phyloP scores from a whole-genome alignment of 2,888 invertebrate species.

The Dorcus parallelipipedus region DNA sequence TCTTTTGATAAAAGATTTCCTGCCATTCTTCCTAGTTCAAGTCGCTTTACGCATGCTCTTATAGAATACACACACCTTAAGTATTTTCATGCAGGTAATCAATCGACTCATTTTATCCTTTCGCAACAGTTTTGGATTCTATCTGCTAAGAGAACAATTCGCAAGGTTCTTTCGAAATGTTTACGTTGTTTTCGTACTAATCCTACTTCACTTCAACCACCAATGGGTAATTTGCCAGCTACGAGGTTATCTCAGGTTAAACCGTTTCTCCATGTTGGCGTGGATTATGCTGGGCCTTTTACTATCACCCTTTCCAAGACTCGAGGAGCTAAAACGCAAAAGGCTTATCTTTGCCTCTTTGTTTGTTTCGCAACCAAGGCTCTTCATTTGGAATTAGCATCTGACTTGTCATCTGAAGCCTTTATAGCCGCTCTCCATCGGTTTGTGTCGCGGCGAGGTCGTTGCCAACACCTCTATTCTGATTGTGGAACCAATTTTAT shows the following conservation, averaged over 20 bases:
- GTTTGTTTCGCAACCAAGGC: slow-evolving; percentile 19
- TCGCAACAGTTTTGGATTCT: slow-evolving; percentile 27
- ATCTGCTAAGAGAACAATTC: slow-evolving; percentile 7
- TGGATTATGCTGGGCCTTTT: slow-evolving; percentile 24
- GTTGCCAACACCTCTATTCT: no score
- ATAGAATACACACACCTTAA: slow-evolving; percentile 24
- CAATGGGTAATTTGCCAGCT: slow-evolving; percentile 20
- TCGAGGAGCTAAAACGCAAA: slow-evolving; percentile 19
- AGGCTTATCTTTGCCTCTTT: slow-evolving; percentile 21
- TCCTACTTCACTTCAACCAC: slow-evolving; percentile 5
- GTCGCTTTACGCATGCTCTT: slow-evolving; percentile 14
- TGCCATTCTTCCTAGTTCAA: slow-evolving; percentile 7
- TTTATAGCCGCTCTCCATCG: no score
- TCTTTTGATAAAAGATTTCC: slow-evolving; percentile 13
- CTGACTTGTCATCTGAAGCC: slow-evolving; percentile 19
- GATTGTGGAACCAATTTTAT: slow-evolving; percentile 13
- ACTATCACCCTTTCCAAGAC: slow-evolving; percentile 13
- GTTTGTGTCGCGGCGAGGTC: no score
- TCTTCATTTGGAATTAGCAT: slow-evolving; percentile 25
- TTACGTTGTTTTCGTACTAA: slow-evolving; percentile 8
- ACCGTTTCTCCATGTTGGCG: slow-evolving; percentile 19
- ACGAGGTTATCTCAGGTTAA: slow-evolving; percentile 14
- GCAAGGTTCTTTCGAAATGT: slow-evolving; percentile 1
- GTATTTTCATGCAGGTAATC: slow-evolving; percentile 23
- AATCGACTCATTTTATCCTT: slow-evolving; percentile 18